A percentile compares a stretch with the other conserved stretches of the same genome.
Conservation (phyloP, 2,113 vertebrate genomes). For the Kobus ellipsiprymnus region DNA sequence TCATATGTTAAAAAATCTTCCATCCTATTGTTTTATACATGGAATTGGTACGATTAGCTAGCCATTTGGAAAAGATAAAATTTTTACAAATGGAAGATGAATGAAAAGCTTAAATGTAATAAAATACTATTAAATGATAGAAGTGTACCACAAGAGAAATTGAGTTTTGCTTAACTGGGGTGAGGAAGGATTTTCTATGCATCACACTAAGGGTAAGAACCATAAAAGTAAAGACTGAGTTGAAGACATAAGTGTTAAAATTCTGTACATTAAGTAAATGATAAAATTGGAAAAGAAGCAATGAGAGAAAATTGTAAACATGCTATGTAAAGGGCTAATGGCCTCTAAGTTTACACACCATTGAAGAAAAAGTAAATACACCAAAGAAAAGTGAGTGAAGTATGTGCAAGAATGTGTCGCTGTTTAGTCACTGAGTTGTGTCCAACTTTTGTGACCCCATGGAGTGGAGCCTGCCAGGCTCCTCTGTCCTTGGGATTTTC, state of each 20-base stretch:
- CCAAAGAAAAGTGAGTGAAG: background rate
- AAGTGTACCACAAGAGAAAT: background rate
- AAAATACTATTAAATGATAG: background rate
- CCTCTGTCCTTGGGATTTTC: background rate
- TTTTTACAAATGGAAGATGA: background rate
- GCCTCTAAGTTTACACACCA: too few species aligned
- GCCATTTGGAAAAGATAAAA: background rate
- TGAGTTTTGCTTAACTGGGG: rapidly evolving
- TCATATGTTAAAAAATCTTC: background rate
- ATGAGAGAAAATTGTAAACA: background rate
- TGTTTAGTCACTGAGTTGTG: background rate
- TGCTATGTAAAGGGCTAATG: background rate
- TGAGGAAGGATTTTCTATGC: background rate
- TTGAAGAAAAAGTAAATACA: background rate
- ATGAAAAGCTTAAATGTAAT: background rate
- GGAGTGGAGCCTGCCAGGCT: background rate
- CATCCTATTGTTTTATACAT: background rate
- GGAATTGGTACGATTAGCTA: background rate
- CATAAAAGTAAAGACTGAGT: background rate
- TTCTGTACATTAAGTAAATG: background rate
- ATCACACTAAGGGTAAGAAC: background rate
- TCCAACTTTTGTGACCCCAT: background rate
- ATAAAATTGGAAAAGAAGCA: background rate
- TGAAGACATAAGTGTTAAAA: background rate
- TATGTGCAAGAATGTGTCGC: rapidly evolving